Evolutionary conservation across 2,113 vertebrate species (phyloP), one percentile per base, ranked within the genome.

Genomic region (Hippolais icterina): DNA sequence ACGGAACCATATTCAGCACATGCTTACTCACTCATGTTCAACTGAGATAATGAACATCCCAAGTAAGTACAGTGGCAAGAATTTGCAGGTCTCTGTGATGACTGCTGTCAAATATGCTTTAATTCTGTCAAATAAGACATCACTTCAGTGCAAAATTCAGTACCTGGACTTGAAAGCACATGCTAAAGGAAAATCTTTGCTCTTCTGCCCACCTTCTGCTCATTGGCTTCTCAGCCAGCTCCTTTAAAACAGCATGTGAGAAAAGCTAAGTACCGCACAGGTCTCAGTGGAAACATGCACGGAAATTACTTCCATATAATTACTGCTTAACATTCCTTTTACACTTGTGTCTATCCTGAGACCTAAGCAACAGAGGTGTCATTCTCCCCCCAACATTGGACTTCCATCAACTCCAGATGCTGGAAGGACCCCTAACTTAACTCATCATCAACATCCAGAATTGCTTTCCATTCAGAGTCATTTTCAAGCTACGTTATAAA

Each of bases 21-120:
- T 19, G 21, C 28, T 61, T 52, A 54, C 15, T 59, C 22, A 29
- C 5, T 66, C 39, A 49, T 19, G 27, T 69, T 87, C 54, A 83
- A 12, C 27, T 8, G 25, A 63, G 49, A 80, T 29, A 47, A 69
- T 3, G 3, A 89, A 52, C 0, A 1, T 16, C 2, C 0, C 3
- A 74, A 52, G 9, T 13, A 64, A 0, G 24, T 11, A 66, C 22
- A 57, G 16, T 5, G 24, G 27, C 27, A 77, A 72, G 71, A 72
- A 60, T 37, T 2, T 54, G 44, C 37, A 87, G 28, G 42, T 46
- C 41, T 77, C 60, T 44, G 19, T 41, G 54, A 49, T 2, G 3
- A 29, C 25, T 53, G 31, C 28, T 78, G 28, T 49, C 47, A 85
- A 74, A 61, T 7, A 49, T 31, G n/a, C 19, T 91, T 80, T 41